phyloP scores from a whole-genome alignment of 2,113 vertebrate species.

The Propithecus coquereli region DNA sequence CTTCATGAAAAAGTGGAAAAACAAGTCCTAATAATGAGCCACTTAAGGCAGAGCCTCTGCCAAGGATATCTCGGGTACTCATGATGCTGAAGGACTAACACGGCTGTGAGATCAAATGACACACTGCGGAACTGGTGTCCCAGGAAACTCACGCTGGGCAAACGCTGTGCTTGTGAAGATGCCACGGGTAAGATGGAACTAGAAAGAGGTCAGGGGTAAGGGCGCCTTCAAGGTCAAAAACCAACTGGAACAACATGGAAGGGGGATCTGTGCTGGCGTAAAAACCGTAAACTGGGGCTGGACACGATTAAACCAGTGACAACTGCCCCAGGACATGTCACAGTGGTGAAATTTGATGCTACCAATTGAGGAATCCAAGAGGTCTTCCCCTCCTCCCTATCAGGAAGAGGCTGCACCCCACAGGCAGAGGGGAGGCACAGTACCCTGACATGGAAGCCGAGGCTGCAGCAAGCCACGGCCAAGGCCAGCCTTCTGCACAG shows the following conservation, averaged over 20 bases:
- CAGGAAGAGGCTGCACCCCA: neutral
- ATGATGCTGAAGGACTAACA: neutral
- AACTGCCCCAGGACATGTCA: neutral
- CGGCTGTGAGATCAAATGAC: neutral
- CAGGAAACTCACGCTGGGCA: neutral
- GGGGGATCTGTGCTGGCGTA: neutral
- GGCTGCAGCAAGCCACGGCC: neutral
- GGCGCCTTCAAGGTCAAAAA: neutral
- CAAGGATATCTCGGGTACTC: neutral
- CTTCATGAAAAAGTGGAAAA: neutral
- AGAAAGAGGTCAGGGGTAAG: neutral
- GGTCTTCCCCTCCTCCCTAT: too few species aligned
- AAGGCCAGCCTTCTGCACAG: neutral
- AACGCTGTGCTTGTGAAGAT: neutral
- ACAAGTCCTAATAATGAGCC: neutral
- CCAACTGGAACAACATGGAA: neutral
- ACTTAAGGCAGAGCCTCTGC: neutral
- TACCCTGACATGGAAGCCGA: neutral
- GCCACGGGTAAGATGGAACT: neutral
- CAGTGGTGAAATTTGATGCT: neutral
- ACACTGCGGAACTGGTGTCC: accelerated
- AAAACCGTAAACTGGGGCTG: accelerated
- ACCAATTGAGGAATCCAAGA: neutral
- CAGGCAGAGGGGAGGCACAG: accelerated
- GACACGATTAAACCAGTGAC: accelerated